Evolutionary conservation across 2,888 invertebrate species (phyloP).

Genomic region (Agonopterix heracliana): DNA sequence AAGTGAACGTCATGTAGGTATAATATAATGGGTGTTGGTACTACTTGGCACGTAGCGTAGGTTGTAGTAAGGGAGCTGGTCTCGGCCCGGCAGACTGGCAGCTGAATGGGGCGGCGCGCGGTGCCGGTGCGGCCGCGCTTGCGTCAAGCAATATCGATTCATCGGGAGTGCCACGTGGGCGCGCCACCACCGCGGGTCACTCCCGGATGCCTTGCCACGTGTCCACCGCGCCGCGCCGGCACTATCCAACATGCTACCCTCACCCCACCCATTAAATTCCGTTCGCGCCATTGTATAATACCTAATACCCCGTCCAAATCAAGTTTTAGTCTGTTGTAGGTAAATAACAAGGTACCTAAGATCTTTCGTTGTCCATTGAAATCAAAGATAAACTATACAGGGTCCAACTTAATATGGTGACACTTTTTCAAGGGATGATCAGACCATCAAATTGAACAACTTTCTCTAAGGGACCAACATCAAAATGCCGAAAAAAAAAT

Average conservation of each 20-base stretch:
- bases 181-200: background rate
- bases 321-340: background rate
- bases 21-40: no score
- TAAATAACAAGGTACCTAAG: no score
- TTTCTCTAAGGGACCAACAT: no score
- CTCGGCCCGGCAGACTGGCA: background rate
- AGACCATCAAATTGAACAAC: no score
- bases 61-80: background rate
- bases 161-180: conserved; percentile 13
- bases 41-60: no score
- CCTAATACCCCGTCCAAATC: background rate
- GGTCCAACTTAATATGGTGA: no score
- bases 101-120: background rate
- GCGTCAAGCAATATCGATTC: conserved; percentile 10
- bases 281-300: background rate
- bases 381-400: no score
- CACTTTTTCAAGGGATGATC: no score
- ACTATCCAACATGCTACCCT: conserved; percentile 7
- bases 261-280: conserved; percentile 1
- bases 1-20: no score
- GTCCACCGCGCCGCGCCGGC: conserved; percentile 9
- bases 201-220: conserved; percentile 1
- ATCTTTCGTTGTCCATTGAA: no score
- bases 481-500: no score
- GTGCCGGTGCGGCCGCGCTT: conserved; percentile 5